These are phyloP conservation scores for Myotis vivesi DNA, from an alignment of 2,797 vertebrate genomes.

Conservation along the genomic window DNA sequence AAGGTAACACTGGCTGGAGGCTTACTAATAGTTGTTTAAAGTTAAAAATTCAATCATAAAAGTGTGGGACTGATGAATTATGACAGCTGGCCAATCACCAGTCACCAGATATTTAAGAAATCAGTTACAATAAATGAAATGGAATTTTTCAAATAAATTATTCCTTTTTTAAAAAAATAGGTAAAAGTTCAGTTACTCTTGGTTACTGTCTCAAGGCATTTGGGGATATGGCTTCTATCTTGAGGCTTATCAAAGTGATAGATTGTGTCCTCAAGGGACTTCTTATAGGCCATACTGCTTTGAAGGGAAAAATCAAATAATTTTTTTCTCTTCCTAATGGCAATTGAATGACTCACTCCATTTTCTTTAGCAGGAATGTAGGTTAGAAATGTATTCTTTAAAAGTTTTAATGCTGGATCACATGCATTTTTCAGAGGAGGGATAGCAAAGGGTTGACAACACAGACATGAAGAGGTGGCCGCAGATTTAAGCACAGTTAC, in stretches of 20 bases:
- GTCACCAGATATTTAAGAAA: constrained; percentile 22
- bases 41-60: neutral
- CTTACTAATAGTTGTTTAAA: neutral
- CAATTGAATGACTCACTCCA: neutral
- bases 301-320: neutral
- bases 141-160: constrained; percentile 55
- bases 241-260: neutral
- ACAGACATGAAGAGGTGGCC: neutral
- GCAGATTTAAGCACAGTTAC: neutral
- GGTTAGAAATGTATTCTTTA: neutral
- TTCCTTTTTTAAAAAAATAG: constrained; percentile 24
- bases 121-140: constrained; percentile 43
- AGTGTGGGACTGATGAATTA: neutral
- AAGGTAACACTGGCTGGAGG: neutral
- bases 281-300: neutral
- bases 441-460: neutral
- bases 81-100: constrained; percentile 36
- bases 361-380: constrained; percentile 45
- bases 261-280: neutral
- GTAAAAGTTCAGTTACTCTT: constrained; percentile 38
- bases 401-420: neutral
- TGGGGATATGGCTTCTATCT: constrained; percentile 4
- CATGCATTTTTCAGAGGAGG: neutral
- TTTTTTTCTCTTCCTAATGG: neutral
- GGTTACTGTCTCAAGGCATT: neutral